Evolutionary conservation across 2,888 invertebrate species (phyloP).

Genomic region (Calameuta idolon): DNA sequence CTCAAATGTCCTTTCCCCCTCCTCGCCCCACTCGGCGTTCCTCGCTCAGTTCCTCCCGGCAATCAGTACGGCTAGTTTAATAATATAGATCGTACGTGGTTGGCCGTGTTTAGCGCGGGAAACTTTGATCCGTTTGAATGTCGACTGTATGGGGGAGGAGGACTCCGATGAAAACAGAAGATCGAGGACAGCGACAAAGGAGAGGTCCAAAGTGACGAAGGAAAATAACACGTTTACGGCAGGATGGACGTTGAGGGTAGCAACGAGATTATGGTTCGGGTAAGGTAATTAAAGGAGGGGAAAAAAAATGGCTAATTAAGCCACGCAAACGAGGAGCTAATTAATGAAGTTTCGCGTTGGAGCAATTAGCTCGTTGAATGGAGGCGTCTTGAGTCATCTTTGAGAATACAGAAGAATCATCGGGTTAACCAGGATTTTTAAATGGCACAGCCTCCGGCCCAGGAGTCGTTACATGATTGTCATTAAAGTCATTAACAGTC

Average conservation of each 20-base stretch:
- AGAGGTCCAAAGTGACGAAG: not conserved
- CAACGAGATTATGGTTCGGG: not conserved
- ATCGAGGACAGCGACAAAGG: not conserved
- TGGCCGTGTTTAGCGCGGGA: not conserved
- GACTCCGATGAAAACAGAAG: not conserved
- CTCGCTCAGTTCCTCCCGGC: not conserved
- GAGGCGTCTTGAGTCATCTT: not conserved
- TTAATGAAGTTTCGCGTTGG: not conserved
- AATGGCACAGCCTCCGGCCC: not conserved
- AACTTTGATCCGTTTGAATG: not conserved
- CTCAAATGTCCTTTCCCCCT: not conserved
- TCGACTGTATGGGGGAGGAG: not conserved
- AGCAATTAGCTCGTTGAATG: not conserved
- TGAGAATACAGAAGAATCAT: not conserved
- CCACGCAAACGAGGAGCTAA: not conserved
- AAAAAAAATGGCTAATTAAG: not conserved
- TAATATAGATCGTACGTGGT: not conserved
- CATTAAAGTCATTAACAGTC: not conserved
- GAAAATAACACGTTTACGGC: too few species aligned
- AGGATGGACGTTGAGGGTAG: not conserved
- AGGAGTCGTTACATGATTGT: too few species aligned
- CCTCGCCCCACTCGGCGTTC: accelerated
- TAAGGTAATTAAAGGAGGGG: not conserved
- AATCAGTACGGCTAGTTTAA: not conserved
- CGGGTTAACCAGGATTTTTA: not conserved